A percentile compares a stretch with the other conserved stretches of the same genome.
Evolutionary conservation across 2,113 vertebrate species (phyloP).

Genomic region (Genyomyrus donnyi): DNA sequence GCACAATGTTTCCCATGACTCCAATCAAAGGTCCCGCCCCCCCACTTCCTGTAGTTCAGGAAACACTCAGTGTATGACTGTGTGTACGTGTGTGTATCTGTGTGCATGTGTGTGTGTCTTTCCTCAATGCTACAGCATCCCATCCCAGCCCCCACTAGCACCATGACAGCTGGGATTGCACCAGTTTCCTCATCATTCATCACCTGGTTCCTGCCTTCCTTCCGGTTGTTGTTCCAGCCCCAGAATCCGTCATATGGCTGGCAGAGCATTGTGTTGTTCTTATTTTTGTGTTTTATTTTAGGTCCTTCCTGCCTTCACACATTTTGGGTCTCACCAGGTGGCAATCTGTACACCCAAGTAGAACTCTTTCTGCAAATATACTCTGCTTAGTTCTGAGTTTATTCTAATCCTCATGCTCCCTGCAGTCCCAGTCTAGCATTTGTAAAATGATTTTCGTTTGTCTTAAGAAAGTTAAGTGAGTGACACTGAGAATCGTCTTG

Average conservation of each 20-base stretch:
- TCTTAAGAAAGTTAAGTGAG: neutral
- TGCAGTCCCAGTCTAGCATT: constrained; percentile 17
- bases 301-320: constrained; percentile 23
- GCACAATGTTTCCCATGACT: constrained; percentile 5
- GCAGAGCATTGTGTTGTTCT: constrained; percentile 12
- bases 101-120: neutral
- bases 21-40: neutral
- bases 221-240: constrained; percentile 8
- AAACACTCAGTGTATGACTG: constrained; percentile 11
- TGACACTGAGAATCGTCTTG: neutral
- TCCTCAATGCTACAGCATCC: neutral
- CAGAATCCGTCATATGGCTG: constrained; percentile 3
- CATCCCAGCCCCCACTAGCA: neutral
- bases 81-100: neutral
- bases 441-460: neutral
- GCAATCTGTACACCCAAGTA: constrained; percentile 35
- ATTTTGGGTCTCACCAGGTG: constrained; percentile 35
- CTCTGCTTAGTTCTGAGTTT: neutral
- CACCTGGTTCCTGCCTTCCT: constrained; percentile 16
- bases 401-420: constrained; percentile 49
- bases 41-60: constrained; percentile 18
- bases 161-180: constrained; percentile 17
- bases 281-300: constrained; percentile 29
- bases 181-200: constrained; percentile 27
- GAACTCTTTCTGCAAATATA: constrained; percentile 27